Conservation (phyloP, 2,113 vertebrate genomes). For the Microcebus jonahi region DNA sequence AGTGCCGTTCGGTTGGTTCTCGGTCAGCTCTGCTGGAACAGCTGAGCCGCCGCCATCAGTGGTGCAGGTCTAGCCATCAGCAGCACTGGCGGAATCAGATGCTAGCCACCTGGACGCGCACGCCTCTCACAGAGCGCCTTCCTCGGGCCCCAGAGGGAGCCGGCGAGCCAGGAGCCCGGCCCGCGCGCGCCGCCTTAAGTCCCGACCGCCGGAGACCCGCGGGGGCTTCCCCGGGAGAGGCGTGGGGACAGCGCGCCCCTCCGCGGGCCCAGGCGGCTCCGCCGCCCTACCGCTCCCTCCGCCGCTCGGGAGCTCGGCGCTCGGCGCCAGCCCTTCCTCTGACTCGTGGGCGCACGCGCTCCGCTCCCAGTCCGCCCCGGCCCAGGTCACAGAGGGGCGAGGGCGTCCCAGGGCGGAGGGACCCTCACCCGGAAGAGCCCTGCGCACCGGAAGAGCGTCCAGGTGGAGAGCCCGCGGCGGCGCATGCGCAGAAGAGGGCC, state of each 20-base stretch:
- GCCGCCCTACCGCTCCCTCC: too few relatives aligned
- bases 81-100: not conserved
- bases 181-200: not conserved
- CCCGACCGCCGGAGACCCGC: not conserved
- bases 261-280: not conserved
- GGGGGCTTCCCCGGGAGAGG: not conserved
- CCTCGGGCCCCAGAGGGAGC: not conserved
- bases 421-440: fast-evolving
- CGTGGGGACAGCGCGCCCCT: not conserved
- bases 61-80: not conserved
- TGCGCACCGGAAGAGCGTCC: not conserved
- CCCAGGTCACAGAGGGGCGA: fast-evolving
- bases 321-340: not conserved
- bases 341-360: not conserved
- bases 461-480: fast-evolving
- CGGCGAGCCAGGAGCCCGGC: not conserved
- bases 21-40: too few relatives aligned
- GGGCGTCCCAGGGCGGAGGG: fast-evolving
- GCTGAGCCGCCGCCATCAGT: not conserved
- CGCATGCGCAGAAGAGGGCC: not conserved
- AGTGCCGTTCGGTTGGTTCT: too few relatives aligned
- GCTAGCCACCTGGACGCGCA: not conserved
- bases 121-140: not conserved
- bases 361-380: not conserved
- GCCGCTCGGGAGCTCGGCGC: not conserved